phyloP scores from a whole-genome alignment of 2,113 vertebrate species.

The Erythrocebus patas region DNA sequence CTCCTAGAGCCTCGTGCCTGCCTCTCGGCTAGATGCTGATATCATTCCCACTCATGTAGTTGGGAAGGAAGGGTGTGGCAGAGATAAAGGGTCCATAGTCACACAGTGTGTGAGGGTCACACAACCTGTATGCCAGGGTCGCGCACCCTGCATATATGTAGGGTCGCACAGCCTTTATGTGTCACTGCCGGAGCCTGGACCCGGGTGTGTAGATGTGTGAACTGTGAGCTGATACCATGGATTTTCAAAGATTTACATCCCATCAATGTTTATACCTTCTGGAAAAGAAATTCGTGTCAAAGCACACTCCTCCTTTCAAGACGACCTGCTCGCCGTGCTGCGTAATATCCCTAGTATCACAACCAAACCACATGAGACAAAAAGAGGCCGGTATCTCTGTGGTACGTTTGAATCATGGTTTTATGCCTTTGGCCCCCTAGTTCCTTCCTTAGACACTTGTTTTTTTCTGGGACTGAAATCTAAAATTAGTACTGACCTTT shows the following conservation, averaged over 20 bases:
- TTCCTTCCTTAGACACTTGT: constrained; percentile 1
- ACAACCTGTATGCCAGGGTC: not conserved
- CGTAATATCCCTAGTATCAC: not conserved
- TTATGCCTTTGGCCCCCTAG: not conserved
- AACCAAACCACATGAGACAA: not conserved
- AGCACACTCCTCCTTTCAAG: not conserved
- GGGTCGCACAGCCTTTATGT: fast-evolving
- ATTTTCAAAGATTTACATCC: not conserved
- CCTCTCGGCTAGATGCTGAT: not conserved
- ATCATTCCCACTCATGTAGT: fast-evolving
- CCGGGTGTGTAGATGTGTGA: not conserved
- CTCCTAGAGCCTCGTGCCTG: not conserved
- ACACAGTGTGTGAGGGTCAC: not conserved
- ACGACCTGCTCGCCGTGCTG: not conserved
- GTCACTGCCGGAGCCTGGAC: not conserved
- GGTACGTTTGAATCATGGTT: not conserved
- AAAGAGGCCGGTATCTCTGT: not conserved
- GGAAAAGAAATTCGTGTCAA: not conserved
- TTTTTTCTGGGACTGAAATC: not conserved
- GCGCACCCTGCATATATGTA: fast-evolving
- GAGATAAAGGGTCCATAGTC: fast-evolving
- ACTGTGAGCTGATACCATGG: not conserved
- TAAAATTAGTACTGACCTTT: constrained; percentile 65
- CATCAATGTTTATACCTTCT: not conserved
- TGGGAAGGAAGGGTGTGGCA: not conserved